Evolutionary conservation across 1,140 invertebrate genomes (phyloP), one percentile per base, ranked within the genome.

Genomic region (Drosophila mojavensis): DNA sequence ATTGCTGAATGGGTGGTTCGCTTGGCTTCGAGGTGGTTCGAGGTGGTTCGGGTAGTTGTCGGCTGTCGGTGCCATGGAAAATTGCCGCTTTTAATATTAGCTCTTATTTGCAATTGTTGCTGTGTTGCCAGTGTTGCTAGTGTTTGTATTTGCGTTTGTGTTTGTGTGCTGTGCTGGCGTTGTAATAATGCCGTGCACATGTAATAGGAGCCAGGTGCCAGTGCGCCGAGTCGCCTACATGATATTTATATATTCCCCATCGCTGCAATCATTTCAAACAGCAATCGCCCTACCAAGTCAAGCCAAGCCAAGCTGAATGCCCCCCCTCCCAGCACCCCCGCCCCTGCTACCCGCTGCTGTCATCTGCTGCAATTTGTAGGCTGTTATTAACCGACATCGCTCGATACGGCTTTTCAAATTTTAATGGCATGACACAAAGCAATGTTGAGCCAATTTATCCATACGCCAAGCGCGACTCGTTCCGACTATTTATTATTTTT

Each of bases 71-170:
- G 77, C 80, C 79, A 78, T 86, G 78, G 85, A 89, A 89, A 89
- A 89, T 89, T 89, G 84, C 81, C 84, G 84, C 70, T 89, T 90
- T 89, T 89, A 89, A 90, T 84, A 89, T 90, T 78, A 89, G 80
- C 84, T 89, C 84, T 84, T 90, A 89, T 89, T 89, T 89, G 78
- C 84, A 89, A 89, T 89, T 84, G 76, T 65, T 73, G 74, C 36
- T 71, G 59, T 58, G 72, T 54, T 47, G 43, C 43, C 10, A 2
- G 4, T 47, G 43, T 6, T 47, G 43, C 43, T 17, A 2, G 4
- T 47, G 43, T 6, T 39, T 24, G 20, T 24, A 24, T 24, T 24
- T 24, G 20, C 2, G 1, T 24, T 24, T 36, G 33, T 36, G 33
- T 3, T 24, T 24, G 20, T 24, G 20, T 13, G 64, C 58, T 39